phyloP scores from a whole-genome alignment of 1,140 invertebrate genomes.

The Neodiprion pinetum region DNA sequence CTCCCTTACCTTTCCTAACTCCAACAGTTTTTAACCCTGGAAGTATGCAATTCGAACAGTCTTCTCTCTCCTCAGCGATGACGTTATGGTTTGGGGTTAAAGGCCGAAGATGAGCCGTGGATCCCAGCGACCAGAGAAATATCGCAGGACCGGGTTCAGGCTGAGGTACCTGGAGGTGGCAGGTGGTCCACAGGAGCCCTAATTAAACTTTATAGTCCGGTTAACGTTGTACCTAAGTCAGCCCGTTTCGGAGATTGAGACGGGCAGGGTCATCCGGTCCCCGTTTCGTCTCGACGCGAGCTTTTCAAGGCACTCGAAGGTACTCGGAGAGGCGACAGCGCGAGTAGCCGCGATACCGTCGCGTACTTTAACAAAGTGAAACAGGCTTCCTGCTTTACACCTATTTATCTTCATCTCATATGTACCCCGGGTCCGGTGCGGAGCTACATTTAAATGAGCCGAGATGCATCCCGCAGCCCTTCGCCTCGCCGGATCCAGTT shows the following conservation, averaged over 20 bases:
- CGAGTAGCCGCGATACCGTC: background rate
- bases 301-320: too few relatives aligned
- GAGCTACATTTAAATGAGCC: background rate
- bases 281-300: background rate
- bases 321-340: too few relatives aligned
- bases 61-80: background rate
- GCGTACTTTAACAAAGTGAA: background rate
- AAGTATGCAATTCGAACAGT: too few relatives aligned
- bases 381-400: conserved; percentile 23
- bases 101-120: background rate
- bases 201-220: conserved; percentile 11
- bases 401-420: conserved; percentile 49
- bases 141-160: background rate
- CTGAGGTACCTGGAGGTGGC: background rate
- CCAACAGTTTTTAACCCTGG: too few relatives aligned
- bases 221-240: background rate
- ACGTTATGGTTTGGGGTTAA: background rate
- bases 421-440: conserved; percentile 25
- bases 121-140: background rate
- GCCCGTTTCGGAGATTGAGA: background rate
- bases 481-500: background rate
- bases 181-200: conserved; percentile 15
- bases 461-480: background rate
- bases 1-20: too few relatives aligned
- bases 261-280: background rate